Evolutionary conservation across 2,113 vertebrate species (phyloP).

Genomic region (Gasterosteus nipponicus): DNA sequence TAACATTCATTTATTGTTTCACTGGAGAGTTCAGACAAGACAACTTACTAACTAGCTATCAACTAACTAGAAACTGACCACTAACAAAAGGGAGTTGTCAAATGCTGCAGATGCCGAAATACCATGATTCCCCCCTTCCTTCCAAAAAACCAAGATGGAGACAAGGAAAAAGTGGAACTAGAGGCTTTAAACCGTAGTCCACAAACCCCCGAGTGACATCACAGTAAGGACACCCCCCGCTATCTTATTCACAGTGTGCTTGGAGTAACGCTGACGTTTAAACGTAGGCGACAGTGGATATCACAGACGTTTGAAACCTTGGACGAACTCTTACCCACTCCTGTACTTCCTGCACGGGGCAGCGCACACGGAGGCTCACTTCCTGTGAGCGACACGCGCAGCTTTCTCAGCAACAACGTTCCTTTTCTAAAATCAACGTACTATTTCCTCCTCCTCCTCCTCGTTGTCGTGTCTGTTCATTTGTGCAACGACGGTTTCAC

Average conservation of each 20-base stretch:
- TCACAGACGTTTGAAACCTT: constrained; percentile 42
- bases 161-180: background rate
- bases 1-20: too few species aligned
- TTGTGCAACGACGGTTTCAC: constrained; percentile 8
- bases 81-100: background rate
- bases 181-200: background rate
- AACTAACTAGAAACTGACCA: background rate
- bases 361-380: constrained; percentile 36
- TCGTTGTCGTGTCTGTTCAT: background rate
- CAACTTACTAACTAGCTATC: background rate
- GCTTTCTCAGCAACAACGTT: constrained; percentile 16
- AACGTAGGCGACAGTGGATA: constrained; percentile 37
- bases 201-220: background rate
- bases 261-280: constrained; percentile 4
- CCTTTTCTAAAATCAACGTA: constrained; percentile 11
- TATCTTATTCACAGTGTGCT: background rate
- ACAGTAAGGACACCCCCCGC: background rate
- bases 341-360: constrained; percentile 63
- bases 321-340: constrained; percentile 60
- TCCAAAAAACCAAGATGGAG: background rate
- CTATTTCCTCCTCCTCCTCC: background rate
- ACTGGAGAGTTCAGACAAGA: too few species aligned
- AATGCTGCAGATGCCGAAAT: too few species aligned
- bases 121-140: too few species aligned
- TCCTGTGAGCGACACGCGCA: constrained; percentile 43